Conservation (phyloP, 1,140 invertebrate species). For the Drosophila arizonae region DNA sequence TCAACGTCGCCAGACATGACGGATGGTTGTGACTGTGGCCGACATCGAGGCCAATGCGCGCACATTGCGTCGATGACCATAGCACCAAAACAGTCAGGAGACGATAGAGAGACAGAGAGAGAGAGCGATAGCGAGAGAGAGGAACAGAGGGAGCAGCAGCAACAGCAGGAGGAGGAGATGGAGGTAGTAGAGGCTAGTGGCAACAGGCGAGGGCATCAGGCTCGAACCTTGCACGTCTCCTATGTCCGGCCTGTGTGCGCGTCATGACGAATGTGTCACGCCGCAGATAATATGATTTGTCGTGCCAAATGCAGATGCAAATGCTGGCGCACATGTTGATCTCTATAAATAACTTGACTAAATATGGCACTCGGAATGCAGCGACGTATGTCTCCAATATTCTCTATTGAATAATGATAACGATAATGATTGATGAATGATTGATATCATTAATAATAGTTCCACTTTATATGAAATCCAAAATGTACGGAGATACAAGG, state of each 20-base stretch:
- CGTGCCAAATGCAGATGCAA: conserved; percentile 62
- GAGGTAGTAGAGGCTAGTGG: not conserved
- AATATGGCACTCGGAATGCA: conserved; percentile 18
- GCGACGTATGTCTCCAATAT: not conserved
- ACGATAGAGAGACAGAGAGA: not conserved
- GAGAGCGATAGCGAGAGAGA: not conserved
- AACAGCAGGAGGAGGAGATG: not conserved
- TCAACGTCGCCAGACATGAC: conserved; percentile 64
- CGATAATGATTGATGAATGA: conserved; percentile 20
- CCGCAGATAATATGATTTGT: conserved; percentile 68
- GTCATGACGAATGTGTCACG: conserved; percentile 71
- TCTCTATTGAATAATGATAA: conserved; percentile 1
- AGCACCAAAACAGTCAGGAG: not conserved
- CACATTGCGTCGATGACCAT: conserved; percentile 35
- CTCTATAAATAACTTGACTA: conserved; percentile 44
- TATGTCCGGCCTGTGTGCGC: conserved; percentile 28
- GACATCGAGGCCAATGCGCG: conserved; percentile 51
- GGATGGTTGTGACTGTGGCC: conserved; percentile 75
- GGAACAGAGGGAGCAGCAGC: too few species aligned
- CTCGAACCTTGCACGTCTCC: not conserved
- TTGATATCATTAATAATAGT: not conserved
- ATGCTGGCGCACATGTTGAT: conserved; percentile 8
- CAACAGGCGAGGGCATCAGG: not conserved
- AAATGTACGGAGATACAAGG: too few species aligned
- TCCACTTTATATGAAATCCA: too few species aligned